A percentile compares a stretch with the other conserved stretches of the same genome.
Conservation (phyloP, 2,113 vertebrate genomes). For the Hypanus sabinus region DNA sequence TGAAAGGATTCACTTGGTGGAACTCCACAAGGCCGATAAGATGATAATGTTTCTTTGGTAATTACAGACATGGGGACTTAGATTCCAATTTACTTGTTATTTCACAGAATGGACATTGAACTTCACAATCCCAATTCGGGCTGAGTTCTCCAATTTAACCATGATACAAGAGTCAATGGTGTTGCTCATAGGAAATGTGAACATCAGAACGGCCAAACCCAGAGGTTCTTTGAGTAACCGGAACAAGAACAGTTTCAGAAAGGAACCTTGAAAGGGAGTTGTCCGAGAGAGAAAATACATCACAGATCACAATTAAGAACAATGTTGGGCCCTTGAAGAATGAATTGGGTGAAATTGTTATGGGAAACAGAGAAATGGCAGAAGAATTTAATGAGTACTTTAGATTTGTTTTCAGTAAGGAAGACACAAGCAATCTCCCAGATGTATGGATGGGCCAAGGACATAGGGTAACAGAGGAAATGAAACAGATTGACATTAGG, state of each 20-base stretch:
- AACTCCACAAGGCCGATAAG: not conserved
- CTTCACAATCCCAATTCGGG: not conserved
- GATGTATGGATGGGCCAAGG: too few species aligned
- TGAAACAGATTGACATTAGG: too few species aligned
- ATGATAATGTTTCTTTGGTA: not conserved
- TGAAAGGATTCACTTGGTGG: not conserved
- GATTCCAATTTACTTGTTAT: not conserved
- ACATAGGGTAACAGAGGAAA: too few species aligned
- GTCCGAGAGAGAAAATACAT: not conserved
- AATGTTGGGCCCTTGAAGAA: too few species aligned
- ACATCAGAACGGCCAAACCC: not conserved
- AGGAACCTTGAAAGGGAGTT: not conserved
- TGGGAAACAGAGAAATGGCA: too few species aligned
- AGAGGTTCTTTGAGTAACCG: not conserved
- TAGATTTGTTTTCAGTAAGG: too few species aligned
- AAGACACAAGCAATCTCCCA: too few species aligned
- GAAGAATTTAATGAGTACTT: too few species aligned
- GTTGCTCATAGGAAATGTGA: not conserved
- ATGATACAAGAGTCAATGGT: not conserved
- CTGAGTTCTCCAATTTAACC: not conserved
- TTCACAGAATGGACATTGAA: not conserved
- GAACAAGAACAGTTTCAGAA: not conserved
- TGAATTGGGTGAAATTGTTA: too few species aligned
- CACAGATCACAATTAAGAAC: too few species aligned
- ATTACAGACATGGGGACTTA: not conserved